These are phyloP conservation scores for Parotocinclus haroldoi DNA, from an alignment of 2,797 vertebrate species.

Conservation along the genomic window DNA sequence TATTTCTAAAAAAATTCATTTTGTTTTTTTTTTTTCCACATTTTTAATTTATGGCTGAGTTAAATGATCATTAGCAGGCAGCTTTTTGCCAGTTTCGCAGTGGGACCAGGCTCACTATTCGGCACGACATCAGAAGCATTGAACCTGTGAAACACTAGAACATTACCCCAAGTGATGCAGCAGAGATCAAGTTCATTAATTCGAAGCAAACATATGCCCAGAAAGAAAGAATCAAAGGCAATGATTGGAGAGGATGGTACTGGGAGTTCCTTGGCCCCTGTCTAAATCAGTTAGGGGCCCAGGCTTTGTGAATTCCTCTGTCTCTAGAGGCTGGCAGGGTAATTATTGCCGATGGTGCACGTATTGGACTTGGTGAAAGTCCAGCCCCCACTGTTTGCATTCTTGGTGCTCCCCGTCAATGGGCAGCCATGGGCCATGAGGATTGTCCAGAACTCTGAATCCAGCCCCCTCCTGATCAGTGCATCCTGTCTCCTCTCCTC, in stretches of 20 bases:
- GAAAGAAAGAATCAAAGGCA: conserved; percentile 54
- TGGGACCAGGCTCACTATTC: background rate
- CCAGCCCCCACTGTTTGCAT: conserved; percentile 40
- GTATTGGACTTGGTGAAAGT: conserved; percentile 47
- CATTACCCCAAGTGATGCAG: conserved; percentile 24
- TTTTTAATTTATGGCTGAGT: too few relatives aligned
- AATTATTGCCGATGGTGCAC: conserved; percentile 60
- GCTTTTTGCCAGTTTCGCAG: too few relatives aligned
- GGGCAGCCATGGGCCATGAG: conserved; percentile 15
- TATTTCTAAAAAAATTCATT: too few relatives aligned
- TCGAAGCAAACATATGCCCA: conserved; percentile 61
- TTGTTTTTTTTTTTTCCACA: too few relatives aligned
- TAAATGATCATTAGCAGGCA: too few relatives aligned
- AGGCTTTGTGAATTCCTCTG: conserved; percentile 54
- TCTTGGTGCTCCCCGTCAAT: conserved; percentile 35
- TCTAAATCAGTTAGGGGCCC: conserved; percentile 66
- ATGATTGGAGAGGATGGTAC: conserved; percentile 46
- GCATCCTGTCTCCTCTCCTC: conserved; percentile 26
- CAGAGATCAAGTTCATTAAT: conserved; percentile 59
- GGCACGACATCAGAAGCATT: background rate
- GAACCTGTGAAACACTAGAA: conserved; percentile 10
- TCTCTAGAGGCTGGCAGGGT: conserved; percentile 63
- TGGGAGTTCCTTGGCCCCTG: conserved; percentile 62
- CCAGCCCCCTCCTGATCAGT: conserved; percentile 12
- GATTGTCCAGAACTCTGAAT: conserved; percentile 33